phyloP scores from a whole-genome alignment of 64 coral and sea anemone genomes.

The Porites australiensis region DNA sequence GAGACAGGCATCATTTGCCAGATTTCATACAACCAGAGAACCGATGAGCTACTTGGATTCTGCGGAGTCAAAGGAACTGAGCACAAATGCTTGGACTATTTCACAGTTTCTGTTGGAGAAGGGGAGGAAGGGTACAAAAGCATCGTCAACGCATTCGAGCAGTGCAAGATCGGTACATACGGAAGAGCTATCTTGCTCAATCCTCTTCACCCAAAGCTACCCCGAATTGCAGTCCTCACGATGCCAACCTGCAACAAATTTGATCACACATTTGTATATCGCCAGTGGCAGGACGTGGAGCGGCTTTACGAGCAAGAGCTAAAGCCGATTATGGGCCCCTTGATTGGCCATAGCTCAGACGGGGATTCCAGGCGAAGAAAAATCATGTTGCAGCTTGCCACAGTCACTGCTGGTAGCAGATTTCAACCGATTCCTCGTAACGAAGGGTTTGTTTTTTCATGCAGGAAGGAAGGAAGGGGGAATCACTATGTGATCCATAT shows the following conservation, averaged over 20 bases:
- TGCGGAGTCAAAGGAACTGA: no score
- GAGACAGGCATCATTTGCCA: background rate
- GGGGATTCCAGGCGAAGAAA: constrained; percentile 44
- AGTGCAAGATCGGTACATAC: constrained; percentile 13
- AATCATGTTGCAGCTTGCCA: constrained; percentile 45
- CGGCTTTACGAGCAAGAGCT: background rate
- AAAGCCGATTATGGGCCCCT: background rate
- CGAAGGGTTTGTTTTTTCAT: constrained; percentile 6
- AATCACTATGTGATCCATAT: background rate
- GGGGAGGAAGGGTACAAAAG: background rate
- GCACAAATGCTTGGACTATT: background rate
- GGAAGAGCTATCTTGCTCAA: constrained; percentile 47
- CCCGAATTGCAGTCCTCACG: constrained; percentile 1
- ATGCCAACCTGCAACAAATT: constrained; percentile 60
- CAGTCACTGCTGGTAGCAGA: background rate
- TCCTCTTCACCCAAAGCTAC: constrained; percentile 26
- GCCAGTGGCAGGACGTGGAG: constrained; percentile 36
- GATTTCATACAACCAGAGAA: background rate
- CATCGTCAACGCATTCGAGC: background rate
- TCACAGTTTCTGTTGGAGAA: background rate
- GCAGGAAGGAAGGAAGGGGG: constrained; percentile 5
- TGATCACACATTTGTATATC: constrained; percentile 7
- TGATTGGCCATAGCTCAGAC: constrained; percentile 58
- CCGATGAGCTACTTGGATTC: background rate
- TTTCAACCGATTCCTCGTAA: constrained; percentile 38